Evolutionary conservation across 2,888 invertebrate species (phyloP).

Genomic region (Gonocerus acuteangulatus): DNA sequence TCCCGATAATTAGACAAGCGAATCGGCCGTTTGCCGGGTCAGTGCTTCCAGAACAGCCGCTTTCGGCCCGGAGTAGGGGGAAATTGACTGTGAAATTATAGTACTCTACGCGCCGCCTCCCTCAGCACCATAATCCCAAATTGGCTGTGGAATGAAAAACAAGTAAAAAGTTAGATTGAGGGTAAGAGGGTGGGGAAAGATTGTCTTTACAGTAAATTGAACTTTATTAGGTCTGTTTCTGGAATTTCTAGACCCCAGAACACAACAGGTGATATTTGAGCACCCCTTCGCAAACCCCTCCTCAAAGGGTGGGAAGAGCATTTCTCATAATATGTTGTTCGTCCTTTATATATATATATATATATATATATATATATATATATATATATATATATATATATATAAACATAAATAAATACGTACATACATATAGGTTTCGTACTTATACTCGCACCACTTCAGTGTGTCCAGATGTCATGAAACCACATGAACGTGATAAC

Average conservation of each 20-base stretch:
- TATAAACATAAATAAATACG: too few species aligned
- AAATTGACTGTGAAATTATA: conserved; percentile 37
- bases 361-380: too few species aligned
- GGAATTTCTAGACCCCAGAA: neutral
- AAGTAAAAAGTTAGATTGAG: conserved; percentile 26
- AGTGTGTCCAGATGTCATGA: too few species aligned
- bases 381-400: too few species aligned
- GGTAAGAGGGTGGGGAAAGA: conserved; percentile 11
- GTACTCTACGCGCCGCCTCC: conserved; percentile 29
- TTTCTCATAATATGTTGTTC: too few species aligned
- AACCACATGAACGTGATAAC: too few species aligned
- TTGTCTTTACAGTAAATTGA: conserved; percentile 30
- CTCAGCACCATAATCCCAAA: conserved; percentile 27
- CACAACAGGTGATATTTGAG: conserved; percentile 21
- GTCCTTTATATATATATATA: too few species aligned
- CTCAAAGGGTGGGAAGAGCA: too few species aligned
- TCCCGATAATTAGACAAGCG: too few species aligned
- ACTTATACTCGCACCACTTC: too few species aligned
- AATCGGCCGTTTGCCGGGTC: neutral
- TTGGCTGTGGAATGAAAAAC: conserved; percentile 34
- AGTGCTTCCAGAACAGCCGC: neutral
- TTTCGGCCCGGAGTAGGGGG: neutral
- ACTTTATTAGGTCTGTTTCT: neutral
- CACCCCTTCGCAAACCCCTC: too few species aligned
- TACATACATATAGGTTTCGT: too few species aligned